Evolutionary conservation across 1,140 invertebrate genomes (phyloP), one percentile per base, ranked within the genome.

Genomic region (Caerostris extrusa): DNA sequence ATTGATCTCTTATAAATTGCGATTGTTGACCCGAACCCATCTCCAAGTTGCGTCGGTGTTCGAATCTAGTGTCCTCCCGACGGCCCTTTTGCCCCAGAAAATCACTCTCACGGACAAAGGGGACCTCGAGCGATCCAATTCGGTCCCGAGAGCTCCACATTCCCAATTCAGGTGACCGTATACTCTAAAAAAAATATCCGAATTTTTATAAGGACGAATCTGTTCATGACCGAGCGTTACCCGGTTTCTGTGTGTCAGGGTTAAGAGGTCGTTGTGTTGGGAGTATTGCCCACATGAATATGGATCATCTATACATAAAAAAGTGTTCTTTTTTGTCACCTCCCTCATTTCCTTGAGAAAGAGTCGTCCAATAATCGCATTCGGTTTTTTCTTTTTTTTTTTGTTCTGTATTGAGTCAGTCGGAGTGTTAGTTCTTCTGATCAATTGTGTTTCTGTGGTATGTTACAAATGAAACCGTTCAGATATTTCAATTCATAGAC

Each of bases 21-120:
- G 34, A 34, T 77, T 50, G 10, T 14, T 50, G 8, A 10, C 19
- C 3, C 34, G 12, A 77, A 77, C 19, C 71, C 10, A 77, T 50
- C 10, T 77, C 50, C 12, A 12, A 12, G 19, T 5, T 12, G 71
- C 71, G 12, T 77, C 53, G 34, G 7, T 19, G 2, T 12, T 10
- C 12, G 17, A 64, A 64, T 50, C 0, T 8, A 7, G 34, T 50
- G 71, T 12, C 71, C 71, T 77, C 50, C 34, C 14, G 50, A 34
- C 71, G n/a, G 53, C 82, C 14, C 82, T 56, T 7, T 17, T 88
- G 86, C 34, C 86, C 86, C 60, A 88, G 57, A 88, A 85, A 85
- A 56, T 53, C 82, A 85, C 6, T 85, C 82, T 85, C 60, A 60
- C 60, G 86, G 86, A 88, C 86, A 61, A 61, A 85, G 58, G 57